These are phyloP conservation scores for Notocelia uddmanniana DNA, from an alignment of 2,888 invertebrate genomes.

Conservation along the genomic window DNA sequence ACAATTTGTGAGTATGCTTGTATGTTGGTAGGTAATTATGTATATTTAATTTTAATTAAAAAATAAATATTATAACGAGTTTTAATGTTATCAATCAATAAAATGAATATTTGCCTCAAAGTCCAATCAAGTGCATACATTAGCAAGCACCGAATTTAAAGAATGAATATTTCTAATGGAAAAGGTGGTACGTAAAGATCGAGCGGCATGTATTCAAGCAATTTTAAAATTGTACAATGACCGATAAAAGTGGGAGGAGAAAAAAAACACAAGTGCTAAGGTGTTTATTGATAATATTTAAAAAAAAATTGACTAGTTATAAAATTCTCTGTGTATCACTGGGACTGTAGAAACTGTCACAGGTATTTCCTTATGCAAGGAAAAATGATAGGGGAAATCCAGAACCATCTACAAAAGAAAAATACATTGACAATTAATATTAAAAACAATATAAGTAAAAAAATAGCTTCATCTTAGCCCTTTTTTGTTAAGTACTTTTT, in stretches of 20 bases:
- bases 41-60: too few species aligned
- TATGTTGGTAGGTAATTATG: too few species aligned
- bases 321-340: conserved; percentile 62
- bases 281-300: conserved; percentile 8
- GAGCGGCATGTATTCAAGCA: not conserved
- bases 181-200: not conserved
- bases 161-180: not conserved
- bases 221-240: conserved; percentile 14
- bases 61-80: too few species aligned
- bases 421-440: not conserved
- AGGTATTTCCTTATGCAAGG: conserved; percentile 63
- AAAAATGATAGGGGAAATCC: conserved; percentile 62
- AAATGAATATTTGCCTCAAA: not conserved
- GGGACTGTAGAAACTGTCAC: conserved; percentile 65
- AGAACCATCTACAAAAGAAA: conserved; percentile 63
- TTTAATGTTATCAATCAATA: not conserved
- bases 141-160: not conserved
- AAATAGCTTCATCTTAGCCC: too few species aligned
- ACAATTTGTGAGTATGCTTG: not conserved
- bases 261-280: conserved; percentile 1
- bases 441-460: too few species aligned
- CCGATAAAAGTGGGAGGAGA: conserved; percentile 11
- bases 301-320: conserved; percentile 7
- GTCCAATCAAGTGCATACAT: too few species aligned
- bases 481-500: too few species aligned